Evolutionary conservation across 2,888 invertebrate species (phyloP).

Genomic region (Harpagoxenus sublaevis): DNA sequence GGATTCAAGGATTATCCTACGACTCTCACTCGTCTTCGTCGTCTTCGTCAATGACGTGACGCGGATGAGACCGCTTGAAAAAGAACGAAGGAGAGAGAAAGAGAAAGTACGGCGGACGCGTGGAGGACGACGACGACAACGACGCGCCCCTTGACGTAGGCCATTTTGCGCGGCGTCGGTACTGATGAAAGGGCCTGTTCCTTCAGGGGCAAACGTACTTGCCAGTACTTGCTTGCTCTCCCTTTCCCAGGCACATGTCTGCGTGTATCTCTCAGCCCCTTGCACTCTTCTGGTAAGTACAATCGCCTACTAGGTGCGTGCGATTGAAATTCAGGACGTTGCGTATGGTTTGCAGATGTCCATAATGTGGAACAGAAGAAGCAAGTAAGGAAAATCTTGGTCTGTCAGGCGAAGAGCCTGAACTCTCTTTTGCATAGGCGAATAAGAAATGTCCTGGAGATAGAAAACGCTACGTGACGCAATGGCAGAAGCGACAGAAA

Average conservation of each 20-base stretch:
- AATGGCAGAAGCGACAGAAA: constrained; percentile 2
- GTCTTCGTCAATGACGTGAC: background rate
- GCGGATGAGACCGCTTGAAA: background rate
- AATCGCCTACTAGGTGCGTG: background rate
- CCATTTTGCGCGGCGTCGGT: constrained; percentile 80
- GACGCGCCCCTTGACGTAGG: constrained; percentile 83
- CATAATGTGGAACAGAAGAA: constrained; percentile 34
- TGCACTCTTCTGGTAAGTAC: background rate
- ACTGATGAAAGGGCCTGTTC: constrained; percentile 78
- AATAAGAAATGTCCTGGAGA: background rate
- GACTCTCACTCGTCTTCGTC: too few species aligned
- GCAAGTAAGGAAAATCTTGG: background rate
- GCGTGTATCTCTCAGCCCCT: background rate
- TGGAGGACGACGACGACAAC: constrained; percentile 46
- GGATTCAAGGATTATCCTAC: background rate
- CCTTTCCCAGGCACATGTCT: background rate
- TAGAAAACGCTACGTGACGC: background rate
- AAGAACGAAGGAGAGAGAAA: background rate
- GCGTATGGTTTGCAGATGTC: background rate
- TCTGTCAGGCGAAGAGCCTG: background rate
- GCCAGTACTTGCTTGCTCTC: background rate
- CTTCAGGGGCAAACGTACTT: constrained; percentile 77
- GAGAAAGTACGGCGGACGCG: background rate
- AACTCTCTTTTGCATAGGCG: background rate
- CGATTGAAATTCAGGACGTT: background rate